phyloP scores from a whole-genome alignment of 1,140 invertebrate genomes.

The Philopotamus ludificatus region DNA sequence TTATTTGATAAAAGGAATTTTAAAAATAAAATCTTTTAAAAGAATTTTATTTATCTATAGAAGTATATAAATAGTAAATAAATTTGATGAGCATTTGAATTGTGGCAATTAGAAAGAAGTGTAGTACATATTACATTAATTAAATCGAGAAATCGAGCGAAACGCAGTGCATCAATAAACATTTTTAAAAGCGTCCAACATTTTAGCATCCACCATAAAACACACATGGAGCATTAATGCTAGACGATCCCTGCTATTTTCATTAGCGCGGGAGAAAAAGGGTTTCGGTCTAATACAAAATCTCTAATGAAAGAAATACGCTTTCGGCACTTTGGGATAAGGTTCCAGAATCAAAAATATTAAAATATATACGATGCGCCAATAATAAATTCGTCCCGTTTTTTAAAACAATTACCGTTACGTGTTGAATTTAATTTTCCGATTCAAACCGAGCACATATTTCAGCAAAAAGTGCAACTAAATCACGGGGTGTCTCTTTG shows the following conservation, averaged over 20 bases:
- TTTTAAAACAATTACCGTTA: neutral
- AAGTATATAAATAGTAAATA: no score
- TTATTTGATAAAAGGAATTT: no score
- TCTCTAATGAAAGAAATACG: constrained; percentile 34
- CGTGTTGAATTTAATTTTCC: neutral
- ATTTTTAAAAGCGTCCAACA: no score
- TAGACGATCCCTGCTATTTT: constrained; percentile 25
- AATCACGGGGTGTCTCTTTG: constrained; percentile 24
- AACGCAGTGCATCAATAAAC: no score
- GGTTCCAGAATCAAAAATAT: constrained; percentile 6
- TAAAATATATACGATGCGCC: neutral
- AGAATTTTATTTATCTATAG: no score
- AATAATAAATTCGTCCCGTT: neutral
- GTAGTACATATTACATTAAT: no score
- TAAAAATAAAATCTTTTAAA: no score
- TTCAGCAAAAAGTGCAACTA: constrained; percentile 20
- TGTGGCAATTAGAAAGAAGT: no score
- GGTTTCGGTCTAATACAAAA: constrained; percentile 19
- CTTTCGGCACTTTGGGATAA: constrained; percentile 17
- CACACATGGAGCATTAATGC: constrained; percentile 5
- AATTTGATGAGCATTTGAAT: no score
- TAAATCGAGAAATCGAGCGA: no score
- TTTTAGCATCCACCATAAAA: no score
- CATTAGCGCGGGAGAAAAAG: constrained; percentile 33
- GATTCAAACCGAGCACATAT: neutral